Percentiles rank a stretch among this genome's conserved stretches.
phyloP scores from a whole-genome alignment of 2,113 vertebrate genomes.

The Lates calcarifer region DNA sequence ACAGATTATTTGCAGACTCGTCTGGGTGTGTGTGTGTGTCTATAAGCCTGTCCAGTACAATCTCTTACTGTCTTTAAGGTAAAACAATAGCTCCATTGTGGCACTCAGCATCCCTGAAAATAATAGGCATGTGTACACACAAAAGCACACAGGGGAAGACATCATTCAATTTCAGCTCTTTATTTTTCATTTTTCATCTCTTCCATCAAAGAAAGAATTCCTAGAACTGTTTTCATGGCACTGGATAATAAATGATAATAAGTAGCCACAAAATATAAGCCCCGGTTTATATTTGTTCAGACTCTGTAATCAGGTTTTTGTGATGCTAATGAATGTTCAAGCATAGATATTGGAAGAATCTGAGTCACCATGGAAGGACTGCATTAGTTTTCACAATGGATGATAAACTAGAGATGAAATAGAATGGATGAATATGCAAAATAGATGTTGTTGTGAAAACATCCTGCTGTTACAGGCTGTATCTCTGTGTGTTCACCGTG shows the following conservation, averaged over 20 bases:
- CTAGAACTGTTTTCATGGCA: background rate
- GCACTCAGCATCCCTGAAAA: conserved; percentile 4
- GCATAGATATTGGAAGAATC: background rate
- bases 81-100: conserved; percentile 67
- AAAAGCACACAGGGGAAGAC: background rate
- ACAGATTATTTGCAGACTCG: conserved; percentile 19
- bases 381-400: background rate
- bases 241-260: background rate
- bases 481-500: conserved; percentile 24
- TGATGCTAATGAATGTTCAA: conserved; percentile 6
- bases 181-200: background rate
- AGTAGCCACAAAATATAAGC: background rate
- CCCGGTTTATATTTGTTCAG: background rate
- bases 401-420: background rate
- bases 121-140: background rate
- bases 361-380: background rate
- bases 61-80: conserved; percentile 39
- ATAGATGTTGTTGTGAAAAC: background rate
- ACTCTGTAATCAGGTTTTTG: conserved; percentile 12
- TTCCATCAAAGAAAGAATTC: background rate
- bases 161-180: background rate
- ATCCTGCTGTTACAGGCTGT: background rate
- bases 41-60: conserved; percentile 28
- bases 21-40: conserved; percentile 33
- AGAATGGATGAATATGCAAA: conserved; percentile 11